Evolutionary conservation across 2,113 vertebrate genomes (phyloP).

Genomic region (Melanerpes aurifrons): DNA sequence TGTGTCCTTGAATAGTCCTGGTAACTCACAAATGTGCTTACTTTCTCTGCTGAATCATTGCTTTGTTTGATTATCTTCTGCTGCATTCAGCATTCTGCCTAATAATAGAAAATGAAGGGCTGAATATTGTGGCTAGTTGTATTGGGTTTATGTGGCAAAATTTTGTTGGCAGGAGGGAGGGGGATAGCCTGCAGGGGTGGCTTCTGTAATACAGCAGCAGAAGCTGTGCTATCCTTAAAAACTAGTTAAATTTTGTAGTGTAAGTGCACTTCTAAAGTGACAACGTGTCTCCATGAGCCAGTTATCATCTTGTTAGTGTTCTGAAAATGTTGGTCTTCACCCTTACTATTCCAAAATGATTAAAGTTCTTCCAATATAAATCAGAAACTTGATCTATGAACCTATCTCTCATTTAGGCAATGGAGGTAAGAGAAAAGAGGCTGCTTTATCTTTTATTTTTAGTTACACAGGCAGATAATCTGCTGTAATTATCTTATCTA

Average conservation of each 20-base stretch:
- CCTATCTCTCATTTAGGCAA: background rate
- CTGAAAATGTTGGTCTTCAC: background rate
- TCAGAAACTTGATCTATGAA: background rate
- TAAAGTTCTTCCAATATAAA: background rate
- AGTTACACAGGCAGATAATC: background rate
- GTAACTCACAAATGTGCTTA: conserved; percentile 10
- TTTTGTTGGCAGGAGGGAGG: background rate
- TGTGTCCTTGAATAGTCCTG: background rate
- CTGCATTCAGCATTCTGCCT: conserved; percentile 40
- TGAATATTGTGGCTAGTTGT: background rate
- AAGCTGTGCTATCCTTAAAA: background rate
- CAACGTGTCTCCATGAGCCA: background rate
- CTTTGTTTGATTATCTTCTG: conserved; percentile 22
- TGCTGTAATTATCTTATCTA: background rate
- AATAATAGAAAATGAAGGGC: background rate
- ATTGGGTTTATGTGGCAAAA: background rate
- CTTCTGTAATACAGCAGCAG: background rate
- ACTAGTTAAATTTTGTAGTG: background rate
- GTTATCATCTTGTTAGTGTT: background rate
- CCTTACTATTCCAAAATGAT: background rate
- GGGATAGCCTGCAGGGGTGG: background rate
- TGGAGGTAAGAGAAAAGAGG: background rate
- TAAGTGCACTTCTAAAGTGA: background rate
- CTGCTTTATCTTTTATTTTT: background rate
- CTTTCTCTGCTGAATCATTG: conserved; percentile 52